Evolutionary conservation across 2,797 vertebrate genomes (phyloP).

Genomic region (Ctenochaetus hawaiiensis): DNA sequence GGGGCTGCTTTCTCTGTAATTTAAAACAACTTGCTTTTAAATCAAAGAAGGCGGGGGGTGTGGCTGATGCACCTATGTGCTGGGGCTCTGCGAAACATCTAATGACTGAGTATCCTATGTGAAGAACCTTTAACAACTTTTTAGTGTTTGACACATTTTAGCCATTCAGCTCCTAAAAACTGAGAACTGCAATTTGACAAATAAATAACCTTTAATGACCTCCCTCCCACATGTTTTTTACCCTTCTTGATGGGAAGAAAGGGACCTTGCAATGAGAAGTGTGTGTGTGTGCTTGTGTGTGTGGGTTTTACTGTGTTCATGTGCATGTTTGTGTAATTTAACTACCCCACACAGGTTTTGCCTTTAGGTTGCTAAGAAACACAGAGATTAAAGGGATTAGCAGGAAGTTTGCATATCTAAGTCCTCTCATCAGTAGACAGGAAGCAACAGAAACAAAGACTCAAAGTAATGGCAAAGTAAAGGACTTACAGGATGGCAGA

Average conservation of each 20-base stretch:
- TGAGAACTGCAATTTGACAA: slow-evolving; percentile 12
- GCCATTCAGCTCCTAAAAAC: neutral
- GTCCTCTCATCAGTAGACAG: slow-evolving; percentile 33
- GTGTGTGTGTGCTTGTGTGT: slow-evolving; percentile 25
- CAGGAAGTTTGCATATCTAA: slow-evolving; percentile 52
- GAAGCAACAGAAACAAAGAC: slow-evolving; percentile 30
- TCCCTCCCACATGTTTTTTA: neutral
- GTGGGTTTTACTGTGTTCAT: slow-evolving; percentile 4
- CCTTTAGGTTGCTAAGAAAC: slow-evolving; percentile 68
- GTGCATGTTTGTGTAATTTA: slow-evolving; percentile 13
- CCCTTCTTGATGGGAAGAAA: neutral
- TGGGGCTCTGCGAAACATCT: no score
- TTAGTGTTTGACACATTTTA: neutral
- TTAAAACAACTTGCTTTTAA: no score
- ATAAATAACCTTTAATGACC: slow-evolving; percentile 9
- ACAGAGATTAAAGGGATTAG: slow-evolving; percentile 63
- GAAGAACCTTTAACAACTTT: neutral
- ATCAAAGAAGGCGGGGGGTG: no score
- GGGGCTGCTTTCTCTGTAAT: no score
- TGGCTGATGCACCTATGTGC: no score
- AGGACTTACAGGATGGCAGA: slow-evolving; percentile 12
- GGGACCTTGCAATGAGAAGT: neutral
- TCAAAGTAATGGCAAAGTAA: slow-evolving; percentile 7
- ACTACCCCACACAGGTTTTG: slow-evolving; percentile 35
- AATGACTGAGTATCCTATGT: no score